Evolutionary conservation across 2,888 invertebrate species (phyloP).

Genomic region (Ochropleura leucogaster): DNA sequence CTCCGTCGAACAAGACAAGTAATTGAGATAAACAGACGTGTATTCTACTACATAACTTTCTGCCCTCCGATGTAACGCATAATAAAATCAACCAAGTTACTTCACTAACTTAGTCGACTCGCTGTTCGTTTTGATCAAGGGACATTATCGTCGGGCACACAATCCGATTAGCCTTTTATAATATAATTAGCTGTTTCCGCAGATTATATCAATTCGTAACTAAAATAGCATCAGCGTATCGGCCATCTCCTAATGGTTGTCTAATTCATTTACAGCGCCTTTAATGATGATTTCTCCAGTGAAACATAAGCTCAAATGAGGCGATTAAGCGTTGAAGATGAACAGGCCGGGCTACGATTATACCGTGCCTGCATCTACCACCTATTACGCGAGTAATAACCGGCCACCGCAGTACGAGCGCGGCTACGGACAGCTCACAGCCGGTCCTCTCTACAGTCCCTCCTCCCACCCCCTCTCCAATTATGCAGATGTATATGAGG

Average conservation of each 20-base stretch:
- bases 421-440: conserved; percentile 84
- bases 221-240: conserved; percentile 76
- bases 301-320: conserved; percentile 87
- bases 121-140: conserved; percentile 57
- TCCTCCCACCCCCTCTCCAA: conserved; percentile 87
- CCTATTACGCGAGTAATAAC: conserved; percentile 86
- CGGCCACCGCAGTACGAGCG: conserved; percentile 88
- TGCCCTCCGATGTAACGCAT: conserved; percentile 79
- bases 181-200: conserved; percentile 43
- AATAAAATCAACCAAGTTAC: conserved; percentile 84
- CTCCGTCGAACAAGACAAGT: conserved; percentile 83
- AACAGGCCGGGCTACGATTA: conserved; percentile 90
- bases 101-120: conserved; percentile 70
- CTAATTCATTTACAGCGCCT: conserved; percentile 69
- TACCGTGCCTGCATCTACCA: conserved; percentile 87
- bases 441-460: conserved; percentile 85
- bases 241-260: conserved; percentile 54
- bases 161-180: conserved; percentile 59
- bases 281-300: conserved; percentile 74
- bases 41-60: conserved; percentile 84
- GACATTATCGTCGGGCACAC: conserved; percentile 41
- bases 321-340: conserved; percentile 87
- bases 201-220: conserved; percentile 58
- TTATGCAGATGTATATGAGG: conserved; percentile 89
- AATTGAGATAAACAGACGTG: conserved; percentile 88